Base-by-base conservation (phyloP, 2,888 invertebrate species). In the Pediacus dermestoides region DNA sequence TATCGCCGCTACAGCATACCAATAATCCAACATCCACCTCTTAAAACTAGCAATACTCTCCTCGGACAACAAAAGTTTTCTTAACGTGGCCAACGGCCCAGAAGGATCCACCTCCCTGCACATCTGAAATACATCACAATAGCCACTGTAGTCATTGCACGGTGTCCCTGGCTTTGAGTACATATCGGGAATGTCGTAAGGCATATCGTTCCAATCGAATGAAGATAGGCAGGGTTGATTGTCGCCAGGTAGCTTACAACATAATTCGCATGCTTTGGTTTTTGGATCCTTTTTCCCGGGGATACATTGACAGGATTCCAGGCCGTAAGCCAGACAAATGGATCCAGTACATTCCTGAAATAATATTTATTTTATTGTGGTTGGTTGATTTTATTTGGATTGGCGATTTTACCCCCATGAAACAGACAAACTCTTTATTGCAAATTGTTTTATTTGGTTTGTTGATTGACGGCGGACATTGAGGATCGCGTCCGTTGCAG, bases 391-490 rank as follows among this genome's bases (percentile, higher is more conserved):
- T n/a, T n/a, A n/a, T n/a, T n/a, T n/a, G n/a, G n/a, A n/a, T n/a
- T n/a, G 18, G 6, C 8, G n/a, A 25, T 76, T 85, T 78, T 68
- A 91, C 90, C 67, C 96, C 96, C 85, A 90, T 89, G 62, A 88
- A 92, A 69, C 97, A 97, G 39, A 97, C 94, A 60, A 96, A 93
- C 66, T 93, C 92, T 66, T 93, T 88, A 67, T 96, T 95, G 70
- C 97, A 99, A 44, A 93, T 85, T 2, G 94, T 93, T 66, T 92
- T 86, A 72, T 97, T 92, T 4, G 88, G 84, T 69, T 94, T 94
- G 70, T 91, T 90, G 22, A 85, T 77, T 40, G 95, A 92, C 15
- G 85, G 82, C 16, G 97, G 97, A 71, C 97, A 99, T 60, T 84
- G 82, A 3, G 96, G 87, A 41, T 87, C 78, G 52, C 82, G 74